Evolutionary conservation across 92 coral and sea anemone species (phyloP).

Genomic region (Hydrozoanthus gracilis): DNA sequence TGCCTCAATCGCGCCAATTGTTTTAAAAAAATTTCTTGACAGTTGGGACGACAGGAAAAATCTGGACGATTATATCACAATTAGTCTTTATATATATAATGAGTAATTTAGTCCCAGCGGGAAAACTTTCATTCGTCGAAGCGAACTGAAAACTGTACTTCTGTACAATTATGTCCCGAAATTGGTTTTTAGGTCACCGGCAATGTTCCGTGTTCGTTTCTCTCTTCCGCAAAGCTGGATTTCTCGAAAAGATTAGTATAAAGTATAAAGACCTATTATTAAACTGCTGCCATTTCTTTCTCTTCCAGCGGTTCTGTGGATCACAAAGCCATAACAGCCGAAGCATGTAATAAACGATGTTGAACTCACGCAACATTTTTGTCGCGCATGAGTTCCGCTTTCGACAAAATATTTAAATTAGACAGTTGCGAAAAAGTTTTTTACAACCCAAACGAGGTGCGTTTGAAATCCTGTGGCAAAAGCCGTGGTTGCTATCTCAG

Average conservation of each 20-base stretch:
- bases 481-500: no score
- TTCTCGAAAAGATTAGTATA: neutral
- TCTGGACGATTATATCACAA: no score
- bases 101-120: neutral
- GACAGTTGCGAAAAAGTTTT: neutral
- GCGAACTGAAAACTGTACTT: neutral
- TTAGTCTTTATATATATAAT: neutral
- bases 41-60: no score
- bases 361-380: conserved; percentile 3
- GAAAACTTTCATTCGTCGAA: neutral
- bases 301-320: neutral
- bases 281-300: conserved; percentile 1
- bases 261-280: neutral
- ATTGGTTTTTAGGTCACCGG: no score
- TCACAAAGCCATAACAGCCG: conserved; percentile 21
- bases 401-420: neutral
- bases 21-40: no score
- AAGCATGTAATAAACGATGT: conserved; percentile 7
- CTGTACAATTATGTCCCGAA: neutral
- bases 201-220: neutral
- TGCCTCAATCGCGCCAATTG: no score
- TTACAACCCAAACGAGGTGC: neutral
- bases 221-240: neutral
- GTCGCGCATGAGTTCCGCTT: neutral
- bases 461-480: neutral